Conservation (phyloP, 1,140 invertebrate genomes). For the Tetranychus cinnabarinus region DNA sequence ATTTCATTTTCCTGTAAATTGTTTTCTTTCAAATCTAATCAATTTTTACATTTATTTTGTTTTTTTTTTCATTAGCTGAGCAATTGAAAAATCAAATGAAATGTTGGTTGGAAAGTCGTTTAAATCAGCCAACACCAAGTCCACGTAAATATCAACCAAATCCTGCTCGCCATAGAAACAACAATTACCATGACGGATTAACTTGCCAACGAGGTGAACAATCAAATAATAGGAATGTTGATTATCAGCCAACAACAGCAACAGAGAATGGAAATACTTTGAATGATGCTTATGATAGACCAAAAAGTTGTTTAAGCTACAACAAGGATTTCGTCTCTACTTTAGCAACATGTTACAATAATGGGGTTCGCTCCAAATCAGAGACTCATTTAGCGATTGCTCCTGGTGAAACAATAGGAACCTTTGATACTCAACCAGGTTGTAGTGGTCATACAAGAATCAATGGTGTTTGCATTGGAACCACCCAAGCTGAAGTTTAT, state of each 20-base stretch:
- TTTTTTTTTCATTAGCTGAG: neutral
- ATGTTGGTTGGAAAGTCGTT: neutral
- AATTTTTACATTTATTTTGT: neutral
- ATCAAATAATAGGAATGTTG: neutral
- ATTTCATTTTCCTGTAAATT: neutral
- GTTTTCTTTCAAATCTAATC: neutral
- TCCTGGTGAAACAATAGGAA: neutral
- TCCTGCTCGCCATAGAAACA: neutral
- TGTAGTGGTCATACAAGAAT: neutral
- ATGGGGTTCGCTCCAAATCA: neutral
- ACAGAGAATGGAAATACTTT: neutral
- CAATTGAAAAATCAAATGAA: neutral
- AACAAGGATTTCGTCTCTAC: neutral
- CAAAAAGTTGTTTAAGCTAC: neutral
- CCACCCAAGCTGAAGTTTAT: neutral
- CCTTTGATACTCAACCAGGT: neutral
- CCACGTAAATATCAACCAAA: neutral
- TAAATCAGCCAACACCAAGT: neutral
- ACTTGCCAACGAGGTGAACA: neutral
- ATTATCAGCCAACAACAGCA: neutral
- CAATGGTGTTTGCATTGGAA: neutral
- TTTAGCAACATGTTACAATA: neutral
- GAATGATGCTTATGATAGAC: neutral
- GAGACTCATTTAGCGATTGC: neutral
- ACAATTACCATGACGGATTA: neutral